These are phyloP conservation scores for Phalacrocorax brasilianus DNA, from an alignment of 2,113 vertebrate species.

Conservation along the genomic window DNA sequence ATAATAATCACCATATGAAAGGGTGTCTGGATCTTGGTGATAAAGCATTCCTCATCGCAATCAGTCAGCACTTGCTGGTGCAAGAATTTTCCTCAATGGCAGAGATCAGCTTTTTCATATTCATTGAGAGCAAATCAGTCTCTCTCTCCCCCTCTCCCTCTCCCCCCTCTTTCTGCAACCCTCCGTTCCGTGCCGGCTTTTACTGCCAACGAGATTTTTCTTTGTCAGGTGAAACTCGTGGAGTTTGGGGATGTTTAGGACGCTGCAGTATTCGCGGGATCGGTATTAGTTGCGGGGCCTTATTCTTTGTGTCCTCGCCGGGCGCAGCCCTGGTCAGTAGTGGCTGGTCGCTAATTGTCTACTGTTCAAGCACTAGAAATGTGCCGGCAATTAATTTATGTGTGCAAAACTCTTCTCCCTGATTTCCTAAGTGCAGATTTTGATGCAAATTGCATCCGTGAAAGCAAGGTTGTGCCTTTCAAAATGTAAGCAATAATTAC, in stretches of 20 bases:
- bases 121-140: constrained; percentile 49
- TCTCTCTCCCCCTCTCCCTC: neutral
- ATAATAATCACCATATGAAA: constrained; percentile 65
- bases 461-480: constrained; percentile 42
- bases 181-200: neutral
- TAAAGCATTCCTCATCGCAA: constrained; percentile 39
- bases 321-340: constrained; percentile 3
- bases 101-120: constrained; percentile 55
- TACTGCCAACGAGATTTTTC: constrained; percentile 3
- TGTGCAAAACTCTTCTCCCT: constrained; percentile 37
- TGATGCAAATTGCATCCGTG: constrained; percentile 31
- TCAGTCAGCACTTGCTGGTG: constrained; percentile 45
- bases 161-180: neutral
- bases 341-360: constrained; percentile 8
- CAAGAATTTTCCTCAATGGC: constrained; percentile 55
- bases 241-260: neutral
- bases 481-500: constrained; percentile 50
- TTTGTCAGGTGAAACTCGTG: neutral
- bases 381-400: constrained; percentile 12
- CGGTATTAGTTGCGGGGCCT: neutral
- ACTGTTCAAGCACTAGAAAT: constrained; percentile 18
- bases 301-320: neutral
- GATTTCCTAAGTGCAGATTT: constrained; percentile 51
- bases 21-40: constrained; percentile 43
- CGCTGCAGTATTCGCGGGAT: neutral